Conservation (phyloP, 1,140 invertebrate genomes). For the Plutomurus gul region DNA sequence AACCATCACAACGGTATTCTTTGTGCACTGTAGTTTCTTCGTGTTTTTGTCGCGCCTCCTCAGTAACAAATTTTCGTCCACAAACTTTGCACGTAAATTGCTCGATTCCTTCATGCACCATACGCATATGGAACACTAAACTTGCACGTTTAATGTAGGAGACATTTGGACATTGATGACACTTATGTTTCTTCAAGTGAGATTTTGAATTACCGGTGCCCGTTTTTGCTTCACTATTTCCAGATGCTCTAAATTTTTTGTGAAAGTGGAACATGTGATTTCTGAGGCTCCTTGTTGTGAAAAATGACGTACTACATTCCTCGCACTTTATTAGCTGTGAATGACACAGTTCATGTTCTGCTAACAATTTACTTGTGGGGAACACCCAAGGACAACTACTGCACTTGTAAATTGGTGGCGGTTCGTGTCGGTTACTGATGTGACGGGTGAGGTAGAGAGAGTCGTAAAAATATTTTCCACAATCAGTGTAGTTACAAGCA, state of each 20-base stretch:
- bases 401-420: background rate
- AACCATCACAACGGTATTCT: background rate
- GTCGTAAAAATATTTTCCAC: background rate
- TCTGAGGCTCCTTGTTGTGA: background rate
- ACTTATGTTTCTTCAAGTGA: background rate
- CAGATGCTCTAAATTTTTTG: background rate
- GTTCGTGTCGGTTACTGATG: background rate
- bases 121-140: background rate
- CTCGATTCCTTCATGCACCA: background rate
- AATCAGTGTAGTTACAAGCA: background rate
- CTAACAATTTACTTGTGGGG: background rate
- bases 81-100: background rate
- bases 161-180: background rate
- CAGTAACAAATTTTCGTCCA: background rate
- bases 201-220: background rate
- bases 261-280: constrained; percentile 10
- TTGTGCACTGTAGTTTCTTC: background rate
- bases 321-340: background rate
- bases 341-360: background rate
- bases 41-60: background rate
- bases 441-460: background rate
- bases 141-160: background rate
- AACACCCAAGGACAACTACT: background rate
- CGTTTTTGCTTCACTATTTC: background rate
- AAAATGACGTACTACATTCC: background rate